Percentiles rank a stretch among this genome's conserved stretches.
phyloP scores from a whole-genome alignment of 2,797 vertebrate species.

The Tolypeutes matacus region DNA sequence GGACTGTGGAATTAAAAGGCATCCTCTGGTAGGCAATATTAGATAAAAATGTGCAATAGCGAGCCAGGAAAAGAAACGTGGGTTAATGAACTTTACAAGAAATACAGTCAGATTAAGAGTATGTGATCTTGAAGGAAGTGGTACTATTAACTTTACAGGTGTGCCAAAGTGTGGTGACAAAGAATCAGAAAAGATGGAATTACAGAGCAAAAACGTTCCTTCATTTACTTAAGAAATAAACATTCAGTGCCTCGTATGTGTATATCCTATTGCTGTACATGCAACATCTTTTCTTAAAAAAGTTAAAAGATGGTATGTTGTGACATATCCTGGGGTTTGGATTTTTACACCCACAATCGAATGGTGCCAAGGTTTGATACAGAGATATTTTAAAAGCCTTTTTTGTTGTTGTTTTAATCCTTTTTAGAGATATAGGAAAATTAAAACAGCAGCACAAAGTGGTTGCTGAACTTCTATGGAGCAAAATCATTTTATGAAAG shows the following conservation, averaged over 20 bases:
- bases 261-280: too few relatives aligned
- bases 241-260: background rate
- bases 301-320: background rate
- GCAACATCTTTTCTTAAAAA: background rate
- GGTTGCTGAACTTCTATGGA: background rate
- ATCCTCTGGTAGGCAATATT: background rate
- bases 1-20: background rate
- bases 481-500: background rate
- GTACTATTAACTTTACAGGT: background rate
- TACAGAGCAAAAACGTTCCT: background rate
- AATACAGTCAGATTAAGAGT: background rate
- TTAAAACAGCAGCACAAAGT: background rate
- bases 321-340: background rate
- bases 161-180: background rate
- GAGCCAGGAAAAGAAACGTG: background rate
- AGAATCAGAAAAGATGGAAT: background rate
- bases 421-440: background rate
- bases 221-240: background rate
- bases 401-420: slow-evolving; percentile 37
- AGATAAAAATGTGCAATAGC: background rate
- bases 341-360: background rate
- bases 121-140: background rate
- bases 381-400: background rate
- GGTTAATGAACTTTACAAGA: background rate
- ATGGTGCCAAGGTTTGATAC: background rate